Evolutionary conservation across 2,888 invertebrate species (phyloP).

Genomic region (Drosophila lutescens): DNA sequence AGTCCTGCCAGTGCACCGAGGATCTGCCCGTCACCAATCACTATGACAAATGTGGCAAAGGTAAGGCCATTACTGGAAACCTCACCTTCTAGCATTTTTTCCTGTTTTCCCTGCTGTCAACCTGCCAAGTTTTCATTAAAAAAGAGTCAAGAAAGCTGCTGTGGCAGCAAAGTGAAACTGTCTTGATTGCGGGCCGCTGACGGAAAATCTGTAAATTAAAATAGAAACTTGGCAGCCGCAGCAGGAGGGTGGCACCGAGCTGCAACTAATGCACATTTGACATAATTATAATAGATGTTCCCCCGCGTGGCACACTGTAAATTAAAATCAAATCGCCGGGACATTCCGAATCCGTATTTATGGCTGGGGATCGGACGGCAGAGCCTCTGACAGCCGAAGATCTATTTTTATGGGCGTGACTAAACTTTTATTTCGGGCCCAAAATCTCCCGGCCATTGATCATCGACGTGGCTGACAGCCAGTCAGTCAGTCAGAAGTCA

Average conservation of each 20-base stretch:
- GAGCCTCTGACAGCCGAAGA: constrained; percentile 13
- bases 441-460: constrained; percentile 21
- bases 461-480: constrained; percentile 23
- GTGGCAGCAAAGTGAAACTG: constrained; percentile 57
- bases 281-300: constrained; percentile 63
- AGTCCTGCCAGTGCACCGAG: constrained; percentile 90
- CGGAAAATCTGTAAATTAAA: constrained; percentile 58
- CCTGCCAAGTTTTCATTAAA: constrained; percentile 76
- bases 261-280: constrained; percentile 55
- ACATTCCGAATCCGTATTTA: constrained; percentile 51
- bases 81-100: not conserved
- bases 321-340: constrained; percentile 57
- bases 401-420: constrained; percentile 35
- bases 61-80: constrained; percentile 85
- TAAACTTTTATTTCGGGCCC: not conserved
- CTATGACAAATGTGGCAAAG: constrained; percentile 93
- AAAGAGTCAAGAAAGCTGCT: constrained; percentile 48
- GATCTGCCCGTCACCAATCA: constrained; percentile 92
- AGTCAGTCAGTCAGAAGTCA: constrained; percentile 10
- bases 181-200: constrained; percentile 56
- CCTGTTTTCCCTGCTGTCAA: constrained; percentile 49
- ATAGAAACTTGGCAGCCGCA: constrained; percentile 57
- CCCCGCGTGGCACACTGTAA: constrained; percentile 46
- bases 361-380: not conserved
- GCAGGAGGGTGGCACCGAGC: not conserved